These are phyloP conservation scores for Drosophila kepulauana DNA, from an alignment of 1,140 invertebrate species.

Conservation along the genomic window DNA sequence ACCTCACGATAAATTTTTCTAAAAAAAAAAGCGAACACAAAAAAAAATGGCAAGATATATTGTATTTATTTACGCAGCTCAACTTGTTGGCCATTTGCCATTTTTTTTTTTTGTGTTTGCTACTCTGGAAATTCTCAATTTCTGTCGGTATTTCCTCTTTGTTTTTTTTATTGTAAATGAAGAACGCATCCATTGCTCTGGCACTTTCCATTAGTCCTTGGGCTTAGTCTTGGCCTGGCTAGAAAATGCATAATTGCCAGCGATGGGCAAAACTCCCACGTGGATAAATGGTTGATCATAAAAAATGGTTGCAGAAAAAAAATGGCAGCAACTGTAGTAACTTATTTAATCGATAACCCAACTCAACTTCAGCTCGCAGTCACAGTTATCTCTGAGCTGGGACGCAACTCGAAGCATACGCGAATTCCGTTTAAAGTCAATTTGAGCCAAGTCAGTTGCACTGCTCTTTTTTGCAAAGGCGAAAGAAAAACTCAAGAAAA, in stretches of 20 bases:
- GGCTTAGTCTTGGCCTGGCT: not conserved
- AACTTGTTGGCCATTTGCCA: slow-evolving; percentile 47
- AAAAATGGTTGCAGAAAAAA: slow-evolving; percentile 1
- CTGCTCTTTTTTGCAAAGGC: not conserved
- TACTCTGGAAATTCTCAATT: slow-evolving; percentile 3
- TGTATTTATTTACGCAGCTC: slow-evolving; percentile 34
- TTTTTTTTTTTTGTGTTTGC: slow-evolving; percentile 1
- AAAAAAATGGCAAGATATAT: slow-evolving; percentile 21
- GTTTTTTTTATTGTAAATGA: not conserved
- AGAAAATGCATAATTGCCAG: slow-evolving; percentile 24
- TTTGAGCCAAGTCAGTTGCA: not conserved
- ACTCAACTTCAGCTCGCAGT: not conserved
- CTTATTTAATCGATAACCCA: slow-evolving; percentile 37
- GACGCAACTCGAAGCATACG: slow-evolving; percentile 12
- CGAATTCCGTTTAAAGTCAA: not conserved
- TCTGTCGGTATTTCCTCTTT: not conserved
- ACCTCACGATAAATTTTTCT: slow-evolving; percentile 21
- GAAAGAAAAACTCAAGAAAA: not conserved
- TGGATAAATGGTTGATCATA: slow-evolving; percentile 34
- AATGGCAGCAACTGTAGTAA: slow-evolving; percentile 1
- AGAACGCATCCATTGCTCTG: slow-evolving; percentile 3
- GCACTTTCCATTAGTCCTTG: slow-evolving; percentile 16
- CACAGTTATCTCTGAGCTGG: not conserved
- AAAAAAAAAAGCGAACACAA: slow-evolving; percentile 23
- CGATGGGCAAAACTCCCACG: slow-evolving; percentile 14